Base-by-base conservation (phyloP, 2,888 invertebrate genomes). In the Pogonocherus hispidulus region DNA sequence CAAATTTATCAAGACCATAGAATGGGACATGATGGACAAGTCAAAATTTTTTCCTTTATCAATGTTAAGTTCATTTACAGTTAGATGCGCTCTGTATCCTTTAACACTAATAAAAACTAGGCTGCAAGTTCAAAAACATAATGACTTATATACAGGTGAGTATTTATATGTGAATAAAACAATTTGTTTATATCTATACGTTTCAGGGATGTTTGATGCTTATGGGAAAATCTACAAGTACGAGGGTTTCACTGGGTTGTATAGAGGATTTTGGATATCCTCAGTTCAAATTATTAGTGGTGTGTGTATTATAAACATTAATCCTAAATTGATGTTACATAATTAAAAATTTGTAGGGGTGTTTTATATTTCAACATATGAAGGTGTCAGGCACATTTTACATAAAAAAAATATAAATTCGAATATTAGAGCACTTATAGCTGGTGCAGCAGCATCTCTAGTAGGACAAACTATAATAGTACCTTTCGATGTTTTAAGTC, bases 1-100 rank as follows among this genome's bases (percentile, higher is more conserved):
- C 51, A 73, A 89, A 76, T 89, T 91, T 63, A 93, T 95, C 70
- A 92, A 91, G 22, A 96, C 93, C 4, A 97, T 99, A 71, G 98
- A 99, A 86, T 96, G 98, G 95, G 91, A 97, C 76, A 99, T 99
- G 98, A 95, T 99, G 96, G 95, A 99, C 85, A 97, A 96, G 81
- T 89, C 89, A 52, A 97, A 96, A 83, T 99, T 98, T 84, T 95
- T 95, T 82, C 97, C 98, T 0, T 86, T 98, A 65, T 96, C 96
- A 66, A 93, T 97, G 87, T 86, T 96, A 11, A 97, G 97, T 81
- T 94, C 95, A 52, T 93, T 96, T 77, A 89, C 92, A 73, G 89
- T 90, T 9, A 87, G 92, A 69, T 92, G 92, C 83, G 89, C 94
- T 32, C 89, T 98, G 0, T 98, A 98, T 84, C 98, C 98, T 0